phyloP scores from a whole-genome alignment of 2,113 vertebrate genomes.

The Amphiprion percula region DNA sequence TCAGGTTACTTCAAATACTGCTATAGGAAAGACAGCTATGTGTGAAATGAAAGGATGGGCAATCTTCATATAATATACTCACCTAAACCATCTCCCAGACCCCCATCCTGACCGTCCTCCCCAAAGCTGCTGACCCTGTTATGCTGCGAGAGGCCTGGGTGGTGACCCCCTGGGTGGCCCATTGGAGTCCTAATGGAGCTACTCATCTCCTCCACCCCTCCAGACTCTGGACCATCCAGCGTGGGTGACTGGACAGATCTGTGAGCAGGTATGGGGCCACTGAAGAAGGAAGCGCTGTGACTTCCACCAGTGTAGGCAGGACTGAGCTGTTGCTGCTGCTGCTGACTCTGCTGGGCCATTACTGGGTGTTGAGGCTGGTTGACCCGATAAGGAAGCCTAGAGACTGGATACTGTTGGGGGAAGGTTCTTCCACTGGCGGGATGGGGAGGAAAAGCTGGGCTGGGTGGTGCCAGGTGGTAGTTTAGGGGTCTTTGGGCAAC shows the following conservation, averaged over 20 bases:
- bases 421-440: conserved; percentile 86
- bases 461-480: conserved; percentile 92
- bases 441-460: conserved; percentile 86
- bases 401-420: conserved; percentile 87
- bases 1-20: background rate
- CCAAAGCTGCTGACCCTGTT: conserved; percentile 91
- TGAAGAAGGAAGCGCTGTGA: conserved; percentile 90
- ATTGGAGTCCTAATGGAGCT: conserved; percentile 89
- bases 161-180: conserved; percentile 86
- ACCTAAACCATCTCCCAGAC: conserved; percentile 92
- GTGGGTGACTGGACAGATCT: conserved; percentile 91
- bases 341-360: conserved; percentile 83
- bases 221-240: conserved; percentile 86
- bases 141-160: conserved; percentile 87
- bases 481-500: conserved; percentile 90
- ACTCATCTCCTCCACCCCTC: conserved; percentile 88
- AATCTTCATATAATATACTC: conserved; percentile 64
- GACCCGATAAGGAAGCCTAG: conserved; percentile 90
- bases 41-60: too few species aligned
- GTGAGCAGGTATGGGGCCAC: conserved; percentile 86
- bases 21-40: background rate
- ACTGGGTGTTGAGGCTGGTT: conserved; percentile 86
- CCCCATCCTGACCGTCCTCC: conserved; percentile 90
- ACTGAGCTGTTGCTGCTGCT: conserved; percentile 86
- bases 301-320: conserved; percentile 85